Conservation (phyloP, 2,888 invertebrate genomes). For the Cybosia mesomella region DNA sequence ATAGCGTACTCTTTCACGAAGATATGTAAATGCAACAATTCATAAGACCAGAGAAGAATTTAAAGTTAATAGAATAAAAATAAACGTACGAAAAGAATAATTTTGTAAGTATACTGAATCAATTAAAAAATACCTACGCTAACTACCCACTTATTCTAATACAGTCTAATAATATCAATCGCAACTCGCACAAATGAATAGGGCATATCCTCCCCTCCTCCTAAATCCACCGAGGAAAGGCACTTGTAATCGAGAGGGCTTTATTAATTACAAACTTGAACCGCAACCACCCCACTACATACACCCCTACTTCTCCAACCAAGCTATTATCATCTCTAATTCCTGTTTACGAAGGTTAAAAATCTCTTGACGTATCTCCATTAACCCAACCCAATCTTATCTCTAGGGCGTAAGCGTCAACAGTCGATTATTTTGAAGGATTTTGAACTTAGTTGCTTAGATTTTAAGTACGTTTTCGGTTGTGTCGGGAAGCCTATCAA, state of each 20-base stretch:
- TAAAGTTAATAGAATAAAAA: too few relatives aligned
- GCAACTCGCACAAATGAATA: constrained; percentile 34
- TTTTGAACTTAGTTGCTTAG: constrained; percentile 62
- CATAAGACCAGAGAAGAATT: too few relatives aligned
- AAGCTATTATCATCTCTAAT: constrained; percentile 73
- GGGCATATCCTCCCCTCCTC: constrained; percentile 54
- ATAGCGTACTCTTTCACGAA: too few relatives aligned
- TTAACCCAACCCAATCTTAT: constrained; percentile 79
- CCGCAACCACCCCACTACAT: constrained; percentile 72
- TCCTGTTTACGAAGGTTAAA: constrained; percentile 73
- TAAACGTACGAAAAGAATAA: neutral
- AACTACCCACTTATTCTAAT: constrained; percentile 15
- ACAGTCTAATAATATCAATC: constrained; percentile 49
- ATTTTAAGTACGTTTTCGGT: constrained; percentile 60
- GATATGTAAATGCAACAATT: too few relatives aligned
- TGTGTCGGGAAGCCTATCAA: constrained; percentile 76
- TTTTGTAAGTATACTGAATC: neutral
- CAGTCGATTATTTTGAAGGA: constrained; percentile 54
- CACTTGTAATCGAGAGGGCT: constrained; percentile 86
- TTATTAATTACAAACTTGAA: constrained; percentile 87
- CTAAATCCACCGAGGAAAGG: constrained; percentile 78
- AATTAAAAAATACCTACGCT: constrained; percentile 2
- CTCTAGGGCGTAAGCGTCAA: constrained; percentile 80
- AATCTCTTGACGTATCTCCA: constrained; percentile 65
- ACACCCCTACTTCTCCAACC: constrained; percentile 54